Evolutionary conservation across 2,113 vertebrate genomes (phyloP), one percentile per base, ranked within the genome.

Genomic region (Chionis minor): DNA sequence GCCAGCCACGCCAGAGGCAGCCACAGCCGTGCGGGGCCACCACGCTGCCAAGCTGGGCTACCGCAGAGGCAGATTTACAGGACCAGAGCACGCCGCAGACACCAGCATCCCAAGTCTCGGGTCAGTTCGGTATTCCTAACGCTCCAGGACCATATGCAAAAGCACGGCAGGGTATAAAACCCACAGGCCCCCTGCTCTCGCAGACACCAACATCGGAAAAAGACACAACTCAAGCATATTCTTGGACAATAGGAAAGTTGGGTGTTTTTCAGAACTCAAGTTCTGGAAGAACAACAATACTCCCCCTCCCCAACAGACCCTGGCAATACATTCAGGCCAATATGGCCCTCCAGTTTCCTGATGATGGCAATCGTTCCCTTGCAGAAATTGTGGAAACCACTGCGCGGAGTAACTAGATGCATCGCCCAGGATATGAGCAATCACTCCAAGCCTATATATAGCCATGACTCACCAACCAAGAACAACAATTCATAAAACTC

Each of bases 1-100:
- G 14, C 15, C 45, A 27, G 63, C 44, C 59, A 20, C 2, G 10
- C 27, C 59, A 86, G 59, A 47, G 49, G 42, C 61, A 83, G 59
- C 54, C 27, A 2, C 22, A 49, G 71, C 58, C 3, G 0, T 1
- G 22, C 69, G 52, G 42, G 54, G 49, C 38, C 5, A 5, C 1
- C 5, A 5, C 1, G 16, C 59, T 33, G 73, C 24, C 58, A 63
- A 40, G 13, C 49, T 32, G 65, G 61, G 4, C 65, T 14, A 9
- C 0, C 13, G 80, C 75, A 61, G n/a, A 38, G 80, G 61, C 84
- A 74, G 71, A 21, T 6, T 69, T 9, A 32, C 33, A 32, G 56
- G 55, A 19, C 38, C 62, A 40, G 62, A 62, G 72, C 81, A 52
- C 32, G 13, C 16, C 33, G 83, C 49, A 67, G 52, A 67, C 47